These are phyloP conservation scores for Grammomys surdaster DNA, from an alignment of 2,113 vertebrate species.

Conservation along the genomic window DNA sequence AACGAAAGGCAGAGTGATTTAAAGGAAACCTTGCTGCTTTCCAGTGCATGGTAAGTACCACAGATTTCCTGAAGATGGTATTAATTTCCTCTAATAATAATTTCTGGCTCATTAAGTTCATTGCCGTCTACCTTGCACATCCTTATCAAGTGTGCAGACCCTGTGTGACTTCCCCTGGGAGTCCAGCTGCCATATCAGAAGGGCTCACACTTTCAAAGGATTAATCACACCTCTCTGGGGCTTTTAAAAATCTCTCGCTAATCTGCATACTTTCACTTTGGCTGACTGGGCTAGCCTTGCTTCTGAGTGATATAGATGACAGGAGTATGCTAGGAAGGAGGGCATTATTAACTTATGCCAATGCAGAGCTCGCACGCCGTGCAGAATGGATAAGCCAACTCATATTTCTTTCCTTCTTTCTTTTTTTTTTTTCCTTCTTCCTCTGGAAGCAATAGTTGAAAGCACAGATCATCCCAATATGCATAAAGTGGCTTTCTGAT, in stretches of 20 bases:
- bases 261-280: conserved; percentile 60
- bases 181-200: conserved; percentile 71
- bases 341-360: neutral
- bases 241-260: conserved; percentile 63
- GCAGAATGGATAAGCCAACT: too few species aligned
- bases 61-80: conserved; percentile 83
- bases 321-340: rapidly evolving
- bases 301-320: conserved; percentile 20
- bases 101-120: conserved; percentile 76
- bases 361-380: neutral
- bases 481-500: neutral
- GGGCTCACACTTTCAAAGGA: conserved; percentile 79
- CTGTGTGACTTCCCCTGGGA: conserved; percentile 76
- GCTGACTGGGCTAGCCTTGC: conserved; percentile 40
- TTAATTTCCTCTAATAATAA: conserved; percentile 84
- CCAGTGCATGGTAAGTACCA: conserved; percentile 61
- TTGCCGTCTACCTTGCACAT: conserved; percentile 70
- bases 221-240: conserved; percentile 73
- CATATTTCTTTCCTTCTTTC: neutral
- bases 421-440: neutral
- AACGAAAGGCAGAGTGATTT: conserved; percentile 64
- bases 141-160: conserved; percentile 67
- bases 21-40: conserved; percentile 63
- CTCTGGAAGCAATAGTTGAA: neutral
- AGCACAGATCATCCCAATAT: neutral